These are phyloP conservation scores for Rhinella marina DNA, from an alignment of 2,797 vertebrate species.

Conservation along the genomic window DNA sequence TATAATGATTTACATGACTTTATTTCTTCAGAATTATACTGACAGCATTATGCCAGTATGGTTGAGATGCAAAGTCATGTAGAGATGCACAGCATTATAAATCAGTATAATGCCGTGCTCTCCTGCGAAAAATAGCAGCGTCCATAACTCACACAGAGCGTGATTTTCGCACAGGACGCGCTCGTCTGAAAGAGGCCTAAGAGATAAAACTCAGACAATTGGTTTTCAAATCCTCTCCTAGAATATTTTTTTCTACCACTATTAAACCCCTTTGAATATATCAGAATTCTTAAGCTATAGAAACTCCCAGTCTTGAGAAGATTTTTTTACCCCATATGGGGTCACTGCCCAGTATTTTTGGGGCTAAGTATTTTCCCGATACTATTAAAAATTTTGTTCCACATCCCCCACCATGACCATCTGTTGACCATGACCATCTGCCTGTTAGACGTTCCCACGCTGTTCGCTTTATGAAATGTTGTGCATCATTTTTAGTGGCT, in stretches of 20 bases:
- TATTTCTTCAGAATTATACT: too few relatives aligned
- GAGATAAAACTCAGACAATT: not conserved
- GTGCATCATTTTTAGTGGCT: slow-evolving; percentile 84
- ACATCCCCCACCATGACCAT: not conserved
- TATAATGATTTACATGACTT: too few relatives aligned
- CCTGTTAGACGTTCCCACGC: not conserved
- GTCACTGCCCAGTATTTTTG: not conserved
- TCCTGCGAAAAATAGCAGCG: too few relatives aligned
- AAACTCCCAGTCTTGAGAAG: not conserved
- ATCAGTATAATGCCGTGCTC: too few relatives aligned
- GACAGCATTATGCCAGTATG: too few relatives aligned
- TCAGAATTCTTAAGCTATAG: not conserved
- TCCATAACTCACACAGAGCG: too few relatives aligned
- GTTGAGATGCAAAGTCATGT: too few relatives aligned
- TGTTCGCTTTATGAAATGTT: not conserved
- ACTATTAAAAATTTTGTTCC: too few relatives aligned
- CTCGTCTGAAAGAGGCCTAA: too few relatives aligned
- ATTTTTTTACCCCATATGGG: not conserved
- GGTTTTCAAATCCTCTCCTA: not conserved
- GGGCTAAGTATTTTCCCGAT: not conserved
- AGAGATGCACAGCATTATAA: too few relatives aligned
- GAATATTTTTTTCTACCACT: not conserved
- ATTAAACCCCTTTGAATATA: not conserved
- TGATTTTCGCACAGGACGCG: too few relatives aligned
- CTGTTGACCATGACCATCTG: not conserved